Base-by-base conservation (phyloP, 1,140 invertebrate species). In the Chelonus insularis region DNA sequence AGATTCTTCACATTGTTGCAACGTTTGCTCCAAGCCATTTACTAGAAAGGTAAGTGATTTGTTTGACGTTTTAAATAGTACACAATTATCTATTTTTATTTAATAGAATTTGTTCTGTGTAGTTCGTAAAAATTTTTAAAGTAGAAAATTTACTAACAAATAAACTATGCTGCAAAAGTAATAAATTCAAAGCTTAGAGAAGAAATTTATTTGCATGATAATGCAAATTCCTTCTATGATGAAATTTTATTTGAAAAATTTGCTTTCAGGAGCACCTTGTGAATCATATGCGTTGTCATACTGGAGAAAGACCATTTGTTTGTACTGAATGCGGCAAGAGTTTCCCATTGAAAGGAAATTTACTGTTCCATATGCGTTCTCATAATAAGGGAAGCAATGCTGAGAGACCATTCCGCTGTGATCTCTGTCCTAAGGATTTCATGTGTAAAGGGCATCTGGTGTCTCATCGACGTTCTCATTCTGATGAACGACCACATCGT, bases 351-450 rank as follows among this genome's bases (percentile, higher is more conserved):
- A 94, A 93, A 79, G 91, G 88, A 72, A 97, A 98, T 74, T 83
- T 98, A 29, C 82, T 97, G 14, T 97, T 97, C 78, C 96, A 98
- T 80, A 94, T 97, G 81, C 85, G 96, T 36, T 98, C 95, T 25
- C 97, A 99, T 81, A 91, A 91, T 70, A 92, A 92, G 73, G 88
- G 88, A 20, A 85, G 86, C 62, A 91, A 91, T 23, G 91, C 93
- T 62, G 92, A 96, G 72, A 82, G 96, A 58, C 95, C 95, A 0
- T 98, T 95, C 81, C 86, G 92, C 21, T 99, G 97, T 78, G 96
- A 98, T 69, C 86, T 98, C 43, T 99, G 97, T 74, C 91, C 93
- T 21, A 99, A 99, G 79, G 93, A 96, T 68, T 99, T 99, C 82
- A 90, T 97, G 79, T 91, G 95, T 76, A 97, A 98, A 84, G 94